Evolutionary conservation across 23 tunicate species (phyloP).

Genomic region (Aplidium turbinatum): DNA sequence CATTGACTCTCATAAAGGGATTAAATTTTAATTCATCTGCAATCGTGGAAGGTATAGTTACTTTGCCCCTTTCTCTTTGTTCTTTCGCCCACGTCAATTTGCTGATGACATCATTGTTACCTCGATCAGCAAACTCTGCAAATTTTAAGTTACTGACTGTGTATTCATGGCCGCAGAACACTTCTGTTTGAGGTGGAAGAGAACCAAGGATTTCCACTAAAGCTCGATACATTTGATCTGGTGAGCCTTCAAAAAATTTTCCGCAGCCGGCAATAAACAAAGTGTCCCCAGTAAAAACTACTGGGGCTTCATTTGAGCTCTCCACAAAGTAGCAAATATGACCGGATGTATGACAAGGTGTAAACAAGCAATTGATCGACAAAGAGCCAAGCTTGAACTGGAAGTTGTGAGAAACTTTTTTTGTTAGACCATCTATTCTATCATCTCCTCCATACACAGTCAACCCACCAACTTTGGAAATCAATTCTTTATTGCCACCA

Average conservation of each 20-base stretch:
- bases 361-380: slow-evolving; percentile 55
- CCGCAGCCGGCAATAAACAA: slow-evolving; percentile 92
- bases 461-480: slow-evolving; percentile 35
- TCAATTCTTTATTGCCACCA: slow-evolving; percentile 86
- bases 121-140: slow-evolving; percentile 67
- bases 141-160: slow-evolving; percentile 53
- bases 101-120: slow-evolving; percentile 36
- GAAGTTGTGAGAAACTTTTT: slow-evolving; percentile 50
- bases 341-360: slow-evolving; percentile 97
- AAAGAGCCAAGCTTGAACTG: slow-evolving; percentile 68
- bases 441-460: slow-evolving; percentile 88
- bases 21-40: slow-evolving; percentile 73
- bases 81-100: slow-evolving; percentile 82
- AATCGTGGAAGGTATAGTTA: slow-evolving; percentile 82
- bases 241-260: slow-evolving; percentile 91
- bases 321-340: slow-evolving; percentile 90
- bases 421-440: slow-evolving; percentile 73
- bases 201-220: slow-evolving; percentile 49
- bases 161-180: slow-evolving; percentile 97
- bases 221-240: slow-evolving; percentile 83
- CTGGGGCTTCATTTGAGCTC: slow-evolving; percentile 14
- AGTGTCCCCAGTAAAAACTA: slow-evolving; percentile 97
- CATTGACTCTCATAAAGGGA: slow-evolving; percentile 93
- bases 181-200: slow-evolving; percentile 81
- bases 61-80: slow-evolving; percentile 39